Evolutionary conservation across 2,797 vertebrate genomes (phyloP), one percentile per base, ranked within the genome.

Genomic region (Megalops cyprinoides): DNA sequence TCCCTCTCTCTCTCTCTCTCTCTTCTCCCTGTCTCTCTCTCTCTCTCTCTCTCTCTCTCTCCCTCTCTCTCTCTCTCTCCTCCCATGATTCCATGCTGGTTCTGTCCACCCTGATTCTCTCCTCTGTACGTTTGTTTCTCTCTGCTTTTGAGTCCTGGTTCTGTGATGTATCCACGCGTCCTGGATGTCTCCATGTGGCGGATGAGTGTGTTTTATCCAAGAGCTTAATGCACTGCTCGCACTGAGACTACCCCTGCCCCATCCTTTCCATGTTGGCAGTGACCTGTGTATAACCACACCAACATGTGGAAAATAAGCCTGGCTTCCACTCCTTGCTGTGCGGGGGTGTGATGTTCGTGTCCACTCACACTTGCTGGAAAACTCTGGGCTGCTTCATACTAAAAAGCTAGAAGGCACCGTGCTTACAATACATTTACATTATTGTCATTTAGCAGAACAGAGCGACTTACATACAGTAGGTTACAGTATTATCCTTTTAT

Each of bases 41-140:
- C 34, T 75, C 44, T n/a, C 10, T 69, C 73, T 51, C 12, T 51
- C 48, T 48, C 48, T 3, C 31, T 4, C 10, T 65, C 65, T 0
- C 34, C 39, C 1, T 46, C 9, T 62, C 71, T 39, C 55, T 53
- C 10, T 76, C 74, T 53, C 79, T 67, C 56, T 9, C 34, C 48
- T 10, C 0, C 58, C 82, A n/a, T n/a, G n/a, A n/a, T n/a, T n/a
- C n/a, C n/a, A n/a, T n/a, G n/a, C n/a, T n/a, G n/a, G n/a, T n/a
- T n/a, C n/a, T n/a, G n/a, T 44, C 74, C 80, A 84, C 25, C 49
- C 51, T 75, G 55, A 18, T 81, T 76, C 77, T 42, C 2, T 79
- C 49, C 79, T 23, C 76, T 15, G 49, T 34, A 49, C n/a, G n/a
- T 28, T 67, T 62, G 1, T 58, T 49, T 28, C 28, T 65, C 34